Conservation (phyloP, 2,113 vertebrate genomes). For the Trachemys scripta region DNA sequence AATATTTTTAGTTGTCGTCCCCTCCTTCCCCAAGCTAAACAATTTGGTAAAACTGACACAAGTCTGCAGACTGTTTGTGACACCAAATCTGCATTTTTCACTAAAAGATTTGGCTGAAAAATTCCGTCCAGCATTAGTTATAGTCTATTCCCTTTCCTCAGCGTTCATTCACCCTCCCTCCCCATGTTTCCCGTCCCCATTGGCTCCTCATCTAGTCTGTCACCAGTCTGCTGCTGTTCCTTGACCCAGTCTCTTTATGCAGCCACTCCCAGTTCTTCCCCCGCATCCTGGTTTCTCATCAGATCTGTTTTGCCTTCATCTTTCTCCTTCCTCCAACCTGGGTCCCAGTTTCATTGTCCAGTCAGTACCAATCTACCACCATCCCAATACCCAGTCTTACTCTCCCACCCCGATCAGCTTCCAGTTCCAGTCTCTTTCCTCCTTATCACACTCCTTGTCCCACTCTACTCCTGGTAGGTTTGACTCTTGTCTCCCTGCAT, state of each 20-base stretch:
- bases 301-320: neutral
- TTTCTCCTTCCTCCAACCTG: neutral
- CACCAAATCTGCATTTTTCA: neutral
- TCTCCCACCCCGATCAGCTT: neutral
- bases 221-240: neutral
- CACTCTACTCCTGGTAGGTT: neutral
- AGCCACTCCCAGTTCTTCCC: neutral
- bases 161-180: neutral
- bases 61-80: neutral
- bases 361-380: neutral
- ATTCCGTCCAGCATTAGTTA: neutral
- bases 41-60: neutral
- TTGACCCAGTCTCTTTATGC: neutral
- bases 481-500: neutral
- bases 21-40: no score
- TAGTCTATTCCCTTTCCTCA: neutral
- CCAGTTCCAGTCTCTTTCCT: neutral
- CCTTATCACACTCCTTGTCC: neutral
- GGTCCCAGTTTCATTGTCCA: neutral
- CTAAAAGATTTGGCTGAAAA: neutral
- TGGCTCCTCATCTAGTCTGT: neutral
- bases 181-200: neutral
- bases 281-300: neutral
- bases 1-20: neutral
- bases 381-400: neutral